Conservation (phyloP, 2,797 vertebrate genomes). For the Darevskia nairensis region DNA sequence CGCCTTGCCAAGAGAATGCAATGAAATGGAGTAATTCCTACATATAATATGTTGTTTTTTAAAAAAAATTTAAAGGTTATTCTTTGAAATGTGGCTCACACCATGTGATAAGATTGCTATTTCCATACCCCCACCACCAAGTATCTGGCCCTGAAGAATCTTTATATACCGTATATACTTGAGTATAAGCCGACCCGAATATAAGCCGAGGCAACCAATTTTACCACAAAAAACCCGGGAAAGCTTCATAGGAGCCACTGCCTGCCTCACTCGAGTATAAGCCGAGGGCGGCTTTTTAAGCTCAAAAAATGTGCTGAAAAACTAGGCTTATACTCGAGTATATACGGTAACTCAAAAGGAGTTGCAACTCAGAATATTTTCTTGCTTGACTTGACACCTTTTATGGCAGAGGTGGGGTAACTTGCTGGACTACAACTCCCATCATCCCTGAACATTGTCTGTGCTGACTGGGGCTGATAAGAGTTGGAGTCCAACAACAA, state of each 20-base stretch:
- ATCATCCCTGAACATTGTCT: background rate
- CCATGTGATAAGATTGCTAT: background rate
- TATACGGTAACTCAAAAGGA: background rate
- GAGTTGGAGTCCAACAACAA: background rate
- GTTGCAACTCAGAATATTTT: background rate
- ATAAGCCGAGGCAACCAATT: no score
- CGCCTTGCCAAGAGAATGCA: background rate
- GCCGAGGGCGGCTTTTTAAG: no score
- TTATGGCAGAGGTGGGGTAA: background rate
- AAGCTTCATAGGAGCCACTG: no score
- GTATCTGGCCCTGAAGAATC: background rate
- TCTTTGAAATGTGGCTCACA: background rate
- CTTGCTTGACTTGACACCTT: background rate
- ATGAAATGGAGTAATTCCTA: background rate
- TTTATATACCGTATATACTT: no score
- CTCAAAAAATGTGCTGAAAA: no score
- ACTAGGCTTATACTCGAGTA: no score
- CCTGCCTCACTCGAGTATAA: no score
- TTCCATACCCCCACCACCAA: no score
- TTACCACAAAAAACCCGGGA: no score
- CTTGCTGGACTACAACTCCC: background rate
- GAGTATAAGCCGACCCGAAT: no score
- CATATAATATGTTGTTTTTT: background rate
- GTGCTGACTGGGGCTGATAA: background rate
- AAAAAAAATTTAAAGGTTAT: no score